Base-by-base conservation (phyloP, 1,140 invertebrate genomes). In the Oryzaephilus surinamensis region DNA sequence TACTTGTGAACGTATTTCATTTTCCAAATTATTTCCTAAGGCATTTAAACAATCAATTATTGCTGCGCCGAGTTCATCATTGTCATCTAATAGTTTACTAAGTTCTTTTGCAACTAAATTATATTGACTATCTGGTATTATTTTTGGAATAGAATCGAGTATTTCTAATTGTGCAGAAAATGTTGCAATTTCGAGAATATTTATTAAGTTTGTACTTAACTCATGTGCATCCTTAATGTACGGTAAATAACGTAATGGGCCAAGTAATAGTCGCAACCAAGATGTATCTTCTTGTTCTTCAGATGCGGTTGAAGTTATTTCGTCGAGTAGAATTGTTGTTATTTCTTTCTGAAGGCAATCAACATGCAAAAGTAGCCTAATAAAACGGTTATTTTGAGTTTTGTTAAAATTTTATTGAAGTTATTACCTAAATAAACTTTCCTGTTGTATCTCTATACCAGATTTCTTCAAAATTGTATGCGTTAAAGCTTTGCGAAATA, bases 311-410 rank as follows among this genome's bases (percentile, higher is more conserved):
- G 54, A 48, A 10, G 58, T 61, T 31, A 67, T 53, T 49, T 56
- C 56, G 13, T 61, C 54, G 3, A 67, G 41, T 6, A 69, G 38
- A 10, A 69, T 45, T 4, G 64, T 57, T 6, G 67, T 43, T 12
- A 66, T 56, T 4, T 60, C 48, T 14, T 60, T 52, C 24, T 66
- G 64, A 20, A 69, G 30, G 20, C 49, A 54, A 30, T 58, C 51
- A 11, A 69, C 59, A 54, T 63, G 65, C 0, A 69, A 42, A 29
- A 69, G 62, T 33, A 68, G 59, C 13, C 57, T 50, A 38, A 18
- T 48, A 48, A 44, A 27, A 41, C 61, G 62, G 13, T 20, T 2
- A 36, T 27, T 26, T 3, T 32, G n/a, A n/a, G n/a, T n/a, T n/a
- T n/a, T 21, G 6, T 21, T 1, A 21, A 6, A 21, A 21, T 21